phyloP scores from a whole-genome alignment of 2,113 vertebrate species.

The Taxidea taxus region DNA sequence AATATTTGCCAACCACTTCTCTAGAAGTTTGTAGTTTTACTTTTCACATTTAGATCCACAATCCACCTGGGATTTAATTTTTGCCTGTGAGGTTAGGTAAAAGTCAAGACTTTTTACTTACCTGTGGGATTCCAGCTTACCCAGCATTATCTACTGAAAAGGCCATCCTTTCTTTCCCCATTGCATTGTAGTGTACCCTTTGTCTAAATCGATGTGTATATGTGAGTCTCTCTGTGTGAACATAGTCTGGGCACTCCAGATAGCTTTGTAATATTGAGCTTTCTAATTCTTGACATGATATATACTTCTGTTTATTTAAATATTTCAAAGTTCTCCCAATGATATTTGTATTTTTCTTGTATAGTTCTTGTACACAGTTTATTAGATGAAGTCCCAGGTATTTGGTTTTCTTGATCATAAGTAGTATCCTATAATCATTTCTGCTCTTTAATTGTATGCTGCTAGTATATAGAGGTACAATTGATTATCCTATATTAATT shows the following conservation, averaged over 20 bases:
- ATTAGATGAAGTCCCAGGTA: neutral
- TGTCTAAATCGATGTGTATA: neutral
- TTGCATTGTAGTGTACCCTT: neutral
- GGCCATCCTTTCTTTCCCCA: neutral
- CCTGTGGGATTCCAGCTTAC: neutral
- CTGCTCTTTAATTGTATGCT: neutral
- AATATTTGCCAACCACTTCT: neutral
- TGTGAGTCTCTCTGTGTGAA: neutral
- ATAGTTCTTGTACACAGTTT: neutral
- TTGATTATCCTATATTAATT: neutral
- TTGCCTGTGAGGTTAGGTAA: neutral
- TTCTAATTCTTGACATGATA: neutral
- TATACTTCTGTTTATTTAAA: neutral
- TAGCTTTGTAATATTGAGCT: neutral
- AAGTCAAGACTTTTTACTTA: neutral
- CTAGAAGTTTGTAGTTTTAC: neutral
- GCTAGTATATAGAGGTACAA: neutral
- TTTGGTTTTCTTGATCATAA: constrained; percentile 9
- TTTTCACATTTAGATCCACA: neutral
- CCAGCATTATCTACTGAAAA: neutral
- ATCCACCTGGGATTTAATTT: neutral
- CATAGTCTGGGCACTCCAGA: neutral
- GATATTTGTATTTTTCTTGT: neutral
- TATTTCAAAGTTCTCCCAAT: neutral
- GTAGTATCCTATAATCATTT: neutral